Percentiles rank a stretch among this genome's conserved stretches.
These are phyloP conservation scores for Acanthornis magna DNA, from an alignment of 2,797 vertebrate genomes.

Conservation along the genomic window DNA sequence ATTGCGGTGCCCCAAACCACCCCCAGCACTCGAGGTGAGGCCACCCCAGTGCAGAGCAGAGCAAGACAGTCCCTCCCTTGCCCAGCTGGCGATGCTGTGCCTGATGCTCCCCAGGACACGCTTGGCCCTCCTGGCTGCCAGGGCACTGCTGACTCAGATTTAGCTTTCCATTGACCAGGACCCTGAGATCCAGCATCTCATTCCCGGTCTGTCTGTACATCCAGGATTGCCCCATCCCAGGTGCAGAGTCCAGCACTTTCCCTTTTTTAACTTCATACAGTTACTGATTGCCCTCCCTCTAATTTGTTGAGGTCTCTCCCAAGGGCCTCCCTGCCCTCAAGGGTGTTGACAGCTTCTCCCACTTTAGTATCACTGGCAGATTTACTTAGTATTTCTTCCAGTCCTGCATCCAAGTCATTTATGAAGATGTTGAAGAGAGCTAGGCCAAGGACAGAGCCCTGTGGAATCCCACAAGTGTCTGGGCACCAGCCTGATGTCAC, in stretches of 20 bases:
- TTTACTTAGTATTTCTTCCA: rapidly evolving
- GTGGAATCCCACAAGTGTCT: not conserved
- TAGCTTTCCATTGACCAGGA: rapidly evolving
- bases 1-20: rapidly evolving
- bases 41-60: not conserved
- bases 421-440: not conserved
- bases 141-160: not conserved
- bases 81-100: rapidly evolving
- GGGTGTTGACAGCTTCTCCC: not conserved
- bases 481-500: not conserved
- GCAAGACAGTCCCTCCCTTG: not conserved
- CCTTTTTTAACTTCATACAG: not conserved
- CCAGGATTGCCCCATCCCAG: not conserved
- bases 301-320: not conserved
- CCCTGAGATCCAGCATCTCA: no score
- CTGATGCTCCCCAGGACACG: not conserved
- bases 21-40: not conserved
- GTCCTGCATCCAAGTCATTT: not conserved
- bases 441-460: not conserved
- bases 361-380: not conserved
- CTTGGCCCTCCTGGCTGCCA: not conserved
- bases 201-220: rapidly evolving
- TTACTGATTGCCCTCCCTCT: not conserved
- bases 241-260: not conserved
- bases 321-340: not conserved